These are phyloP conservation scores for Maccullochella peelii DNA, from an alignment of 2,113 vertebrate genomes.

Conservation along the genomic window DNA sequence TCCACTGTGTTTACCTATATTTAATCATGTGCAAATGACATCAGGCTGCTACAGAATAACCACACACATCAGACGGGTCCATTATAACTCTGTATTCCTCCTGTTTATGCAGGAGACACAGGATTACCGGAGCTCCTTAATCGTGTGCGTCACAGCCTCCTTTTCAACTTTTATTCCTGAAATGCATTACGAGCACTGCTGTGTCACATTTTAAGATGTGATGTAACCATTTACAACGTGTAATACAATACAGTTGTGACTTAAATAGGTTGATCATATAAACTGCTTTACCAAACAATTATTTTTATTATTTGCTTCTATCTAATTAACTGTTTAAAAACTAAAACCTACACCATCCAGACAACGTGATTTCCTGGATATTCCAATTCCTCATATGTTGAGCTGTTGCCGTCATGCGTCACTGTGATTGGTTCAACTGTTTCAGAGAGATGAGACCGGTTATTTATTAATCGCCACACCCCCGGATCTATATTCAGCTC, in stretches of 20 bases:
- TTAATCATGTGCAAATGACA: neutral
- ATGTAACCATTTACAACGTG: neutral
- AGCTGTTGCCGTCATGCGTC: neutral
- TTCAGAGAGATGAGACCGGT: neutral
- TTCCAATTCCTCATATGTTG: neutral
- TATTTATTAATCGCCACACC: conserved; percentile 6
- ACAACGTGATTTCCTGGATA: neutral
- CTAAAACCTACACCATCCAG: neutral
- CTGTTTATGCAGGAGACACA: neutral
- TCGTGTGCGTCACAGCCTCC: neutral
- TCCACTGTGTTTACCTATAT: neutral
- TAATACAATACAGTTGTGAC: neutral
- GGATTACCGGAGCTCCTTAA: neutral
- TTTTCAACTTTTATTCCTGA: neutral
- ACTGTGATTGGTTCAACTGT: neutral
- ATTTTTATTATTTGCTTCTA: neutral
- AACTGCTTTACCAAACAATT: neutral
- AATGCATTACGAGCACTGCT: neutral
- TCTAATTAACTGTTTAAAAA: neutral
- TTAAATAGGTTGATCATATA: neutral
- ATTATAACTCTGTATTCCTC: neutral
- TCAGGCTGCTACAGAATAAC: neutral
- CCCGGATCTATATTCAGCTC: neutral
- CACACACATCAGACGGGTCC: neutral
- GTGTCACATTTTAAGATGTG: neutral